phyloP scores from a whole-genome alignment of 2,888 invertebrate genomes.

The Andrena hattorfiana region DNA sequence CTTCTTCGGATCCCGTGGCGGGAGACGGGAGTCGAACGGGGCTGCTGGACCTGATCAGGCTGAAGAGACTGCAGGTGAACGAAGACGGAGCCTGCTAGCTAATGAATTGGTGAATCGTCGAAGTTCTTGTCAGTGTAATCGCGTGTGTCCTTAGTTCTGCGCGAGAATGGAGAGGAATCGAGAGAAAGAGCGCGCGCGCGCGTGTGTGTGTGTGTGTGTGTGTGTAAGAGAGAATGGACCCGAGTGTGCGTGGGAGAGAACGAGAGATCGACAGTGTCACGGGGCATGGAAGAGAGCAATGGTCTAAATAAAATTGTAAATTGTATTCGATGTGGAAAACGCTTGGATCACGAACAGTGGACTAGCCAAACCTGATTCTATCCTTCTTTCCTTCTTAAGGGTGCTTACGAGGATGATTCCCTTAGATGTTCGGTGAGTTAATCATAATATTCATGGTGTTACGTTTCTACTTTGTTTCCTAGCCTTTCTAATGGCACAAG shows the following conservation, averaged over 20 bases:
- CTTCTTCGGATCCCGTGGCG: constrained; percentile 50
- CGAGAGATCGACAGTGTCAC: neutral
- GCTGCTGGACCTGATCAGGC: constrained; percentile 48
- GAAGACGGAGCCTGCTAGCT: constrained; percentile 61
- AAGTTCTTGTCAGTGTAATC: constrained; percentile 59
- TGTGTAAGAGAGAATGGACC: constrained; percentile 14
- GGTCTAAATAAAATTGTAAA: constrained; percentile 59
- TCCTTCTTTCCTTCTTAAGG: constrained; percentile 54
- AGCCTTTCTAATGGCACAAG: neutral
- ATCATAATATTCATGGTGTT: neutral
- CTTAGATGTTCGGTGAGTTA: constrained; percentile 3
- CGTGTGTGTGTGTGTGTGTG: constrained; percentile 16
- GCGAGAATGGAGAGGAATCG: neutral
- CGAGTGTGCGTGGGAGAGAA: constrained; percentile 5
- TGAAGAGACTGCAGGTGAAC: constrained; percentile 29
- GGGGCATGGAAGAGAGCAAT: constrained; percentile 1
- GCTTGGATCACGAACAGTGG: constrained; percentile 45
- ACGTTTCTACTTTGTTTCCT: neutral
- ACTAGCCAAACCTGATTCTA: constrained; percentile 58
- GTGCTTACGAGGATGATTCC: constrained; percentile 63
- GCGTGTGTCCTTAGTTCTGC: constrained; percentile 51
- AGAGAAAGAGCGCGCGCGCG: too few species aligned
- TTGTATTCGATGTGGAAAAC: constrained; percentile 54
- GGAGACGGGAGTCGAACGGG: constrained; percentile 27
- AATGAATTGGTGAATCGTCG: constrained; percentile 64